phyloP scores from a whole-genome alignment of 2,888 invertebrate species.

The Torymus aiolomorphi region DNA sequence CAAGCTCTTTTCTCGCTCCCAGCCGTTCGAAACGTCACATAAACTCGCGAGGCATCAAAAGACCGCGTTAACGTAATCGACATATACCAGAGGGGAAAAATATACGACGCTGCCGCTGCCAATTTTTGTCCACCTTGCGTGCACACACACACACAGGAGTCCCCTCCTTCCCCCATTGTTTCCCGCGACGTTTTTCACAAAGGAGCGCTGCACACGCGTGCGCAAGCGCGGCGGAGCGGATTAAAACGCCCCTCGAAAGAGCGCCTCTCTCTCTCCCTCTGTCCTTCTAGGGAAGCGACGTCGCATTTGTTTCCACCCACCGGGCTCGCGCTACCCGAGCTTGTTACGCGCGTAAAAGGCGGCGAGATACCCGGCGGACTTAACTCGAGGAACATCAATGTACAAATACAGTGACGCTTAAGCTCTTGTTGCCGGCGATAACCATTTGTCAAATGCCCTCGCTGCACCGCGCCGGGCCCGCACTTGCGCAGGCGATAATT shows the following conservation, averaged over 20 bases:
- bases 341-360: conserved; percentile 14
- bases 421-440: not conserved
- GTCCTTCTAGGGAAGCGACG: conserved; percentile 54
- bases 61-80: too few species aligned
- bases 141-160: too few species aligned
- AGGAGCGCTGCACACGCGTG: conserved; percentile 15
- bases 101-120: too few species aligned
- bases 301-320: conserved; percentile 56
- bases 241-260: conserved; percentile 40
- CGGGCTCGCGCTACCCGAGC: conserved; percentile 4
- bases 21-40: too few species aligned
- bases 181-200: too few species aligned
- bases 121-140: too few species aligned
- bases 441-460: not conserved
- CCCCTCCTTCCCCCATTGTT: too few species aligned
- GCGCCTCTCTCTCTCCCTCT: conserved; percentile 12
- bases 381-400: conserved; percentile 16
- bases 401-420: conserved; percentile 16
- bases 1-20: too few species aligned
- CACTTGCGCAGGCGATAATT: too few species aligned
- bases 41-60: too few species aligned
- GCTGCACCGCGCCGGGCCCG: too few species aligned
- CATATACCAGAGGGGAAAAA: too few species aligned
- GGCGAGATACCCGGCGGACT: conserved; percentile 12
- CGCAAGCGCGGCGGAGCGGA: not conserved